Evolutionary conservation across 2,113 vertebrate genomes (phyloP).

Genomic region (Triplophysa siluroides): DNA sequence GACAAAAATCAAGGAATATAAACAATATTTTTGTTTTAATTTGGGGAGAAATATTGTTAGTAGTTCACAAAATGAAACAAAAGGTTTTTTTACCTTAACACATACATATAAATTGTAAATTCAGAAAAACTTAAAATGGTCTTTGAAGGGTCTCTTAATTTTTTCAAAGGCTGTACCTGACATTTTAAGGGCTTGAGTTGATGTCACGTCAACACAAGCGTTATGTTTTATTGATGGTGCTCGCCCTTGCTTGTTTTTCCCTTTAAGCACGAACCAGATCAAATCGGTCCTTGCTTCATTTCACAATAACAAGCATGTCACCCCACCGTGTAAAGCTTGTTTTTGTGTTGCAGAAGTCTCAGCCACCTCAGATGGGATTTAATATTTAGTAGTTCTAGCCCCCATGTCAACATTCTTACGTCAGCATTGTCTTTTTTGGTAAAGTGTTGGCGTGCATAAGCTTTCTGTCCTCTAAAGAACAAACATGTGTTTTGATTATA

Average conservation of each 20-base stretch:
- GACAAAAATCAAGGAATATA: no score
- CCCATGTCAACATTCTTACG: not conserved
- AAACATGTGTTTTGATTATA: not conserved
- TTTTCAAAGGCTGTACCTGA: not conserved
- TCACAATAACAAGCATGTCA: slow-evolving; percentile 48
- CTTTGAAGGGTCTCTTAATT: no score
- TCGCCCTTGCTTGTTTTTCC: slow-evolving; percentile 45
- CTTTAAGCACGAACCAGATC: slow-evolving; percentile 56
- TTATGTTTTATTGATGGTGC: slow-evolving; percentile 69
- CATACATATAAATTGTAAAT: no score
- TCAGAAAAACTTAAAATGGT: no score
- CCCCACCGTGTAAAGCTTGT: slow-evolving; percentile 40
- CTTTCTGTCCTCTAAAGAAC: not conserved
- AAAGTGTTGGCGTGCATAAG: not conserved
- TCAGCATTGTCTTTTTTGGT: not conserved
- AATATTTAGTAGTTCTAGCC: not conserved
- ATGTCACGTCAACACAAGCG: slow-evolving; percentile 56
- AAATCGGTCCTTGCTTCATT: slow-evolving; percentile 58
- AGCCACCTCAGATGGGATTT: not conserved
- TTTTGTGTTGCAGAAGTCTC: slow-evolving; percentile 19
- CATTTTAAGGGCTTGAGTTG: slow-evolving; percentile 40
- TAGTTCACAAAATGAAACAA: no score
- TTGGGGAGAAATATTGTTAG: no score
- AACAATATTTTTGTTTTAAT: no score
- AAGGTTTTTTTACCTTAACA: no score